A percentile compares a stretch with the other conserved stretches of the same genome.
These are phyloP conservation scores for Melipona bicolor DNA, from an alignment of 2,888 invertebrate genomes.

Conservation along the genomic window DNA sequence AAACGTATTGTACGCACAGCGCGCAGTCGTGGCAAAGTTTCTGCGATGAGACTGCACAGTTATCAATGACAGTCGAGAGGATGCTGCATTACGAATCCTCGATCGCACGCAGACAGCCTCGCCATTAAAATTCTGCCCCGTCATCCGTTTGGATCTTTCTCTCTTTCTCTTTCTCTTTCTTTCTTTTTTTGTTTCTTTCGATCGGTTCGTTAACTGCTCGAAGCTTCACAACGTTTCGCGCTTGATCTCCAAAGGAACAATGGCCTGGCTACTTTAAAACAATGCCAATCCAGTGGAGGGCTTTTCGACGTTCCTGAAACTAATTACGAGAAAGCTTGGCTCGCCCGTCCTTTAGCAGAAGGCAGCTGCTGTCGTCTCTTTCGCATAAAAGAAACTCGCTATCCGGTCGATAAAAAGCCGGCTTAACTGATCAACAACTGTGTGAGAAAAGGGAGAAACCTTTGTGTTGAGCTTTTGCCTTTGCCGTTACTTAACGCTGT, in stretches of 20 bases:
- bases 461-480: slow-evolving; percentile 44
- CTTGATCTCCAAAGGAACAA: background rate
- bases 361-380: slow-evolving; percentile 8
- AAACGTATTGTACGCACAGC: slow-evolving; percentile 62
- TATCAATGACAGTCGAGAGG: slow-evolving; percentile 60
- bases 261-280: slow-evolving; percentile 3
- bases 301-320: slow-evolving; percentile 4
- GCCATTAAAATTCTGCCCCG: slow-evolving; percentile 61
- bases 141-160: background rate
- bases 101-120: slow-evolving; percentile 60
- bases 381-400: background rate
- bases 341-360: background rate
- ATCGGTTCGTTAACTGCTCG: background rate
- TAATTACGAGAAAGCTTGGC: slow-evolving; percentile 35
- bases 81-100: slow-evolving; percentile 64
- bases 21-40: slow-evolving; percentile 63
- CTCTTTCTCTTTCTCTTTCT: too few relatives aligned
- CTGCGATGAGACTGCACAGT: slow-evolving; percentile 47
- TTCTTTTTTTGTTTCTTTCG: too few relatives aligned
- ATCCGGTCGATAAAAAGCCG: slow-evolving; percentile 44
- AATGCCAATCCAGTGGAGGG: background rate
- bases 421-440: slow-evolving; percentile 47
- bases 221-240: background rate
- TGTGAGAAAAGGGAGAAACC: slow-evolving; percentile 7
- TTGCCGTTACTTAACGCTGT: slow-evolving; percentile 3